Percentiles rank a stretch among this genome's conserved stretches.
phyloP scores from a whole-genome alignment of 2,797 vertebrate genomes.

The Zenarchopterus dispar region DNA sequence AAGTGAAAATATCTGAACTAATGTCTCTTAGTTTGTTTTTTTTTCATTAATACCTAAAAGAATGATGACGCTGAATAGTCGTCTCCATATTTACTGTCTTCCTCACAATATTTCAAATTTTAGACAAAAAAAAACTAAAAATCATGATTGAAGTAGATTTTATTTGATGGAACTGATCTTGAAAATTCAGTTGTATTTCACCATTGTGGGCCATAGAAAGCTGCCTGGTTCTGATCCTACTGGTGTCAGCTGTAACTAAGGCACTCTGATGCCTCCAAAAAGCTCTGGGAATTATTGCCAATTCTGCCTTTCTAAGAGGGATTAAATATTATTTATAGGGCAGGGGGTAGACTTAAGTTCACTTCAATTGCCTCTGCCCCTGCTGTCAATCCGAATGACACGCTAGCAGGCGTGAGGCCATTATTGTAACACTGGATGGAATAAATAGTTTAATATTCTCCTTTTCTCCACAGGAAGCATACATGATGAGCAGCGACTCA shows the following conservation, averaged over 20 bases:
- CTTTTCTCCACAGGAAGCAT: slow-evolving; percentile 43
- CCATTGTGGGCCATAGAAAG: slow-evolving; percentile 53
- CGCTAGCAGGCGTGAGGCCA: slow-evolving; percentile 55
- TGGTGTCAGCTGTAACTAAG: slow-evolving; percentile 65
- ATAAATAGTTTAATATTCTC: slow-evolving; percentile 51
- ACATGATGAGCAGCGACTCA: slow-evolving; percentile 42
- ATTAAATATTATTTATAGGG: slow-evolving; percentile 81
- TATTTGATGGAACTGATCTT: slow-evolving; percentile 64
- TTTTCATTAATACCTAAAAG: slow-evolving; percentile 34
- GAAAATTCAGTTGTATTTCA: slow-evolving; percentile 42
- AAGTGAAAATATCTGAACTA: slow-evolving; percentile 35
- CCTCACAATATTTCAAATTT: slow-evolving; percentile 21
- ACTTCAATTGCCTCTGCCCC: slow-evolving; percentile 71
- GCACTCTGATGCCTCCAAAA: slow-evolving; percentile 69
- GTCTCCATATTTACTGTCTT: slow-evolving; percentile 33
- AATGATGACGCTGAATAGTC: not conserved
- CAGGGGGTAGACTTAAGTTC: slow-evolving; percentile 71
- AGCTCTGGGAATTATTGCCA: slow-evolving; percentile 71
- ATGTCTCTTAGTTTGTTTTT: slow-evolving; percentile 22
- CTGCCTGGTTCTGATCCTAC: slow-evolving; percentile 63
- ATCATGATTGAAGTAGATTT: slow-evolving; percentile 45
- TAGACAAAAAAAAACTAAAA: slow-evolving; percentile 25
- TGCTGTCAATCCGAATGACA: slow-evolving; percentile 78
- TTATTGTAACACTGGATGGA: slow-evolving; percentile 54
- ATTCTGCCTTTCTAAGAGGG: slow-evolving; percentile 69